phyloP scores from a whole-genome alignment of 2,888 invertebrate species.

The Caenorhabditis zanzibari region DNA sequence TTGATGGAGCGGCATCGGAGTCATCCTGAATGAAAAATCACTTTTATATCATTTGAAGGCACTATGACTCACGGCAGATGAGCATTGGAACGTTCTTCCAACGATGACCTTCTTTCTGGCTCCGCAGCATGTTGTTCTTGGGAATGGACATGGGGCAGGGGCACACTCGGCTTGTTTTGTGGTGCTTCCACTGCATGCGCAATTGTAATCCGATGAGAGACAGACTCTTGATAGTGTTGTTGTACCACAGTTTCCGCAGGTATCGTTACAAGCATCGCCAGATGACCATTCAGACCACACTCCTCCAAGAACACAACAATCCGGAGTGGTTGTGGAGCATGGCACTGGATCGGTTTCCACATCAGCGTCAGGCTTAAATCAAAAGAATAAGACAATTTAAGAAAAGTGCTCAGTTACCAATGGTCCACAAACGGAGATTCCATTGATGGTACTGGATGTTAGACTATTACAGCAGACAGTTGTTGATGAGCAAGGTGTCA shows the following conservation, averaged over 20 bases:
- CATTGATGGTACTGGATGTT: conserved; percentile 31
- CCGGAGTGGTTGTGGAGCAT: conserved; percentile 35
- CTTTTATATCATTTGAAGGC: conserved; percentile 8
- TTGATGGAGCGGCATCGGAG: conserved; percentile 52
- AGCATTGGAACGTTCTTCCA: conserved; percentile 56
- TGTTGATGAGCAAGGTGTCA: conserved; percentile 29
- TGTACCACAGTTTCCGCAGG: conserved; percentile 69
- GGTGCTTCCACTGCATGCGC: conserved; percentile 69
- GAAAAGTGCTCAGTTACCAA: conserved; percentile 1
- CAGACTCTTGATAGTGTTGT: conserved; percentile 63
- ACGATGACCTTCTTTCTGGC: conserved; percentile 59
- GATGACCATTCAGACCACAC: conserved; percentile 65
- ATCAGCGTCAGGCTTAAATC: not conserved
- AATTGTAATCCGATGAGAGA: conserved; percentile 50
- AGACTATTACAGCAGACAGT: conserved; percentile 50
- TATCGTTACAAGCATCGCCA: conserved; percentile 55
- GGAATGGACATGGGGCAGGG: conserved; percentile 58
- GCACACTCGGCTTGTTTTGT: conserved; percentile 68
- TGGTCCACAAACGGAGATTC: conserved; percentile 57
- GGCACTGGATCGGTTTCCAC: conserved; percentile 21
- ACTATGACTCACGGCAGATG: conserved; percentile 24
- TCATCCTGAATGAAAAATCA: too few species aligned
- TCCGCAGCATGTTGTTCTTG: conserved; percentile 66
- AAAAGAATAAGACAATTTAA: not conserved
- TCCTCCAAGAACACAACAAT: conserved; percentile 59